Evolutionary conservation across 1,140 invertebrate genomes (phyloP).

Genomic region (Trypoxylus dichotomus): DNA sequence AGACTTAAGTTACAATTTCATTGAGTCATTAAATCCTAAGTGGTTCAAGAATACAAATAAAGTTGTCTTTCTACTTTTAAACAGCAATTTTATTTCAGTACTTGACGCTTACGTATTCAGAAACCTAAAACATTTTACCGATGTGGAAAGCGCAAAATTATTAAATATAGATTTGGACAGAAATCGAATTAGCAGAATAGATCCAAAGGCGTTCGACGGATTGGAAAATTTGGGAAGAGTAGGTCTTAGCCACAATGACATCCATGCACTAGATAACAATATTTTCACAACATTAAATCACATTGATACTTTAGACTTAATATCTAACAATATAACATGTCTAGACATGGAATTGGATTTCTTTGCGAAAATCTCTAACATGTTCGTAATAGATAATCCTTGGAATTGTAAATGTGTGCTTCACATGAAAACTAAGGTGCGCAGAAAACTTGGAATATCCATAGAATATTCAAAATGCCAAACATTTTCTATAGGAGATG

Average conservation of each 20-base stretch:
- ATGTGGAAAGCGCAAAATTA: constrained; percentile 37
- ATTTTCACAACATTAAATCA: background rate
- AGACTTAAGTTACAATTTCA: constrained; percentile 45
- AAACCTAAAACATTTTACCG: constrained; percentile 42
- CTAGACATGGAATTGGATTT: background rate
- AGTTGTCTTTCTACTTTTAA: constrained; percentile 43
- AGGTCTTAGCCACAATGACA: constrained; percentile 44
- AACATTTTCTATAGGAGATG: too few relatives aligned
- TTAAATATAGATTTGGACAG: constrained; percentile 38
- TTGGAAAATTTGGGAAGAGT: constrained; percentile 45
- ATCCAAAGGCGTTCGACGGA: constrained; percentile 44
- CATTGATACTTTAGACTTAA: background rate
- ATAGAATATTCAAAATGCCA: too few relatives aligned
- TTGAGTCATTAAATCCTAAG: constrained; percentile 40
- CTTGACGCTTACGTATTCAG: constrained; percentile 41
- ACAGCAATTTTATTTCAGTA: constrained; percentile 42
- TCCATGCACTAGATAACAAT: background rate
- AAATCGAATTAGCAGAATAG: constrained; percentile 44
- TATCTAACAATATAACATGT: background rate
- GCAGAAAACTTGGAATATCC: too few relatives aligned
- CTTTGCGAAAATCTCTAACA: background rate
- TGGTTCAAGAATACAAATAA: constrained; percentile 48
- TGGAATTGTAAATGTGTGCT: background rate
- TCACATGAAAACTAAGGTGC: background rate
- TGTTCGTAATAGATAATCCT: background rate